phyloP scores from a whole-genome alignment of 2,113 vertebrate genomes.

The Fregetta grallaria region DNA sequence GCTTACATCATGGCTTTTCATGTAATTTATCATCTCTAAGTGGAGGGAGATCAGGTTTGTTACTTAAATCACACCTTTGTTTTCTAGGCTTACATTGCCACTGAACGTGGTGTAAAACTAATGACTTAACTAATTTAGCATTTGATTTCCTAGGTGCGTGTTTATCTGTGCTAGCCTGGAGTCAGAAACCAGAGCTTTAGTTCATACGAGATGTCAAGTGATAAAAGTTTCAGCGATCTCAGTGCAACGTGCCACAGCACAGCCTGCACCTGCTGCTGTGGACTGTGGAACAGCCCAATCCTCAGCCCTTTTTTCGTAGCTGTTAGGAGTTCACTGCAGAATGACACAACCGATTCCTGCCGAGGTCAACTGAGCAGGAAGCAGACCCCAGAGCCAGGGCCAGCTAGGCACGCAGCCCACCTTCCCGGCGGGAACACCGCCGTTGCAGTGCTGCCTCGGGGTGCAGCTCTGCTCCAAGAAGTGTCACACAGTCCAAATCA shows the following conservation, averaged over 20 bases:
- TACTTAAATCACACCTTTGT: neutral
- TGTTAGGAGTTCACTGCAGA: neutral
- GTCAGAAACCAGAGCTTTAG: neutral
- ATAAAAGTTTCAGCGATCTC: neutral
- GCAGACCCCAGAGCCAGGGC: neutral
- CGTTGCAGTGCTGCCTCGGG: accelerated
- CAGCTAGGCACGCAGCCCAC: neutral
- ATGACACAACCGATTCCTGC: neutral
- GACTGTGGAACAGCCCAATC: neutral
- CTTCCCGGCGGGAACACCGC: accelerated
- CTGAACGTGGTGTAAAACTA: neutral
- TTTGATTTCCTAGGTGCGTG: neutral
- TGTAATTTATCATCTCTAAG: neutral
- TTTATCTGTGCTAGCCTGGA: neutral
- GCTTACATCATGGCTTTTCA: accelerated
- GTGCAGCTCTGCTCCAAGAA: neutral
- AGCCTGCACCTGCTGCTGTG: neutral
- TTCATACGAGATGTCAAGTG: neutral
- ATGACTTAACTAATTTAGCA: neutral
- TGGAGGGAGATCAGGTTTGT: neutral
- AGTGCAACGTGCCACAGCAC: neutral
- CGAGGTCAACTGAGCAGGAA: neutral
- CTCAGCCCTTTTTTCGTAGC: neutral
- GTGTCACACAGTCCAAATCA: neutral
- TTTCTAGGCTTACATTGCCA: neutral